These are phyloP conservation scores for Dasyurus viverrinus DNA, from an alignment of 2,113 vertebrate species.

Conservation along the genomic window DNA sequence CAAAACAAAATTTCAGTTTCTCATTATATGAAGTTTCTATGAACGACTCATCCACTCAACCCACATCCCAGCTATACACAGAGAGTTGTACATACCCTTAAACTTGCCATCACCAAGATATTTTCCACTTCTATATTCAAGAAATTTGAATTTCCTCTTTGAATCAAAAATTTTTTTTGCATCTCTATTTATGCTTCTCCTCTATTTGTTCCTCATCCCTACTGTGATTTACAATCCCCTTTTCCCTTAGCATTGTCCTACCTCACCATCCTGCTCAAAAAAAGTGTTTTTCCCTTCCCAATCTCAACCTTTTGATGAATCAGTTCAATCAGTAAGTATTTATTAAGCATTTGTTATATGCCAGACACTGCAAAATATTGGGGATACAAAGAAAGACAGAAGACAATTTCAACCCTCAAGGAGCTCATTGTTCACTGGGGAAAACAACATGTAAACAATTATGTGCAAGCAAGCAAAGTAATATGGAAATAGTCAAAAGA, in stretches of 20 bases:
- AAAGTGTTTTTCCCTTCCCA: neutral
- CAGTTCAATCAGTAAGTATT: neutral
- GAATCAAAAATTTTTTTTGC: neutral
- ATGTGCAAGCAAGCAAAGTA: neutral
- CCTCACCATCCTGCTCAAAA: neutral
- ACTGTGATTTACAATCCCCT: neutral
- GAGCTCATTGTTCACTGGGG: neutral
- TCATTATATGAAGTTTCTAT: neutral
- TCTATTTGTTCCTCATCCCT: neutral
- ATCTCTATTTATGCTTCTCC: neutral
- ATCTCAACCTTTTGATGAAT: neutral
- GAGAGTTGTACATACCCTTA: neutral
- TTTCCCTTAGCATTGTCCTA: neutral
- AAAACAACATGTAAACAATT: neutral
- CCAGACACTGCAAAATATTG: neutral
- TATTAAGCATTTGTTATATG: too few relatives aligned
- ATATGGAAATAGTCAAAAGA: neutral
- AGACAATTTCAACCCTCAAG: neutral
- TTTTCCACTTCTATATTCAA: neutral
- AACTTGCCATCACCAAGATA: neutral
- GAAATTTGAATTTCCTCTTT: neutral
- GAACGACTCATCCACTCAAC: neutral
- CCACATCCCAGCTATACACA: neutral
- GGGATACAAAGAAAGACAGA: neutral
- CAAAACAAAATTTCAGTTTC: too few relatives aligned